These are phyloP conservation scores for Paramacrobiotus metropolitanus DNA, from an alignment of 1,140 invertebrate species.

Conservation along the genomic window DNA sequence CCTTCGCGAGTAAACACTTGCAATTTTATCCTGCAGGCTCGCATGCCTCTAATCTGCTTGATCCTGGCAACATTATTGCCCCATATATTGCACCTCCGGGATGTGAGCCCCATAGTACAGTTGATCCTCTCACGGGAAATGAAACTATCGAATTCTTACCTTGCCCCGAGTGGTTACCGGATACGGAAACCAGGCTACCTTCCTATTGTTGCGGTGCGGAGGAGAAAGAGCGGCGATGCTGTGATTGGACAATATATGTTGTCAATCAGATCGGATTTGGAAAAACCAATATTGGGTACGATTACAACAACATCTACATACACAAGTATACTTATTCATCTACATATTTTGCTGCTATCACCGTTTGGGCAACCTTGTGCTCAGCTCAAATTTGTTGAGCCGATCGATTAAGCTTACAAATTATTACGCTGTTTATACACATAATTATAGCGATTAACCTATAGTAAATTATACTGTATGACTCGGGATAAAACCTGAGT, in stretches of 20 bases:
- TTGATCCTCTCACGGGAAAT: background rate
- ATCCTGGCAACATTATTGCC: background rate
- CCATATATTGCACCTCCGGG: background rate
- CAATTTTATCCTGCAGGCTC: too few relatives aligned
- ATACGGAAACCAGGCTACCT: background rate
- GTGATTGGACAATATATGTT: background rate
- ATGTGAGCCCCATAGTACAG: background rate
- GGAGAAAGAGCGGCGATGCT: background rate
- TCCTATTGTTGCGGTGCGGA: background rate
- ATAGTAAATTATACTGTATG: background rate
- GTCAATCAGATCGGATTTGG: background rate
- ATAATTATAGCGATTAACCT: background rate
- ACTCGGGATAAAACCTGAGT: too few relatives aligned
- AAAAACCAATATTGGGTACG: background rate
- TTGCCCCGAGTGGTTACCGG: background rate
- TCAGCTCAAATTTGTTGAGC: too few relatives aligned
- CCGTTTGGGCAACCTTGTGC: too few relatives aligned
- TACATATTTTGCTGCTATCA: too few relatives aligned
- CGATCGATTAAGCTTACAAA: background rate
- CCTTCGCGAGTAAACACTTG: background rate
- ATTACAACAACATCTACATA: background rate
- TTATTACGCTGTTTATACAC: background rate
- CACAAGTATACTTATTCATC: background rate
- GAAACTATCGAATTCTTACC: background rate
- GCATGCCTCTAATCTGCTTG: too few relatives aligned